These are phyloP conservation scores for Wasmannia auropunctata DNA, from an alignment of 1,140 invertebrate genomes.

Conservation along the genomic window DNA sequence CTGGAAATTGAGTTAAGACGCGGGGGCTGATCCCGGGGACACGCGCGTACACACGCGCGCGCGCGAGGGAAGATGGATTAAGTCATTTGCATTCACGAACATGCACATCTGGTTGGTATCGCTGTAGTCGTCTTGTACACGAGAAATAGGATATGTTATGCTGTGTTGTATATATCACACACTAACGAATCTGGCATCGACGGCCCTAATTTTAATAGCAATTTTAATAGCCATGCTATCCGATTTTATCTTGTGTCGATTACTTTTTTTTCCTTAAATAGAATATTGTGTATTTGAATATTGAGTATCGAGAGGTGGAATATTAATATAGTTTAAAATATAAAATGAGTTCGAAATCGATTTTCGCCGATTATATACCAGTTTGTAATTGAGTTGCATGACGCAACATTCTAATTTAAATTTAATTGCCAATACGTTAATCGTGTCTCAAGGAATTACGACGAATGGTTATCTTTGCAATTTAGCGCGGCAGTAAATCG, in stretches of 20 bases:
- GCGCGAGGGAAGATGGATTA: constrained; percentile 38
- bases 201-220: neutral
- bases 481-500: neutral
- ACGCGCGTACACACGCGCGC: neutral
- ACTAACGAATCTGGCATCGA: neutral
- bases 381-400: neutral
- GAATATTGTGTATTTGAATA: neutral
- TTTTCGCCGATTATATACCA: neutral
- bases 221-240: neutral
- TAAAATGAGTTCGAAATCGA: neutral
- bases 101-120: constrained; percentile 29
- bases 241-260: neutral
- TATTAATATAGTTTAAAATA: neutral
- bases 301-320: neutral
- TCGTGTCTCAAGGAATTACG: neutral
- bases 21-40: constrained; percentile 3
- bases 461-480: neutral
- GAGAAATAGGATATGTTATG: constrained; percentile 11
- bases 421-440: neutral
- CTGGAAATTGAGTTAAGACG: constrained; percentile 47
- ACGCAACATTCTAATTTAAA: neutral
- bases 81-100: constrained; percentile 54
- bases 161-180: constrained; percentile 1
- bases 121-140: constrained; percentile 28
- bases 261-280: neutral